Conservation (phyloP, 1,140 invertebrate species). For the Lepidurus apus region DNA sequence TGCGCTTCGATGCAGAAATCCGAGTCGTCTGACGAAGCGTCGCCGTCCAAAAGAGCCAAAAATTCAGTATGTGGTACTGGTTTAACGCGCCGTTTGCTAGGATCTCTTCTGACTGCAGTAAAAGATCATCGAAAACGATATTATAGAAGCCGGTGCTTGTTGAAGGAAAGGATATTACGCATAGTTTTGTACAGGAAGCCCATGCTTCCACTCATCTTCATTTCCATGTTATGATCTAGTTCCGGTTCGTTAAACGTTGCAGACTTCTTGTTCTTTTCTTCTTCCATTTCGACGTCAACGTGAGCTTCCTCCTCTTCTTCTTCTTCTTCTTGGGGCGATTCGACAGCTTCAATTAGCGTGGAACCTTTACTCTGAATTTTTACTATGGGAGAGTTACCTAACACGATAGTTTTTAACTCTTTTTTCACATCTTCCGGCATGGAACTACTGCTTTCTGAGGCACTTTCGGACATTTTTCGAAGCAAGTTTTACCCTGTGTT, state of each 20-base stretch:
- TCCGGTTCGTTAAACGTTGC: background rate
- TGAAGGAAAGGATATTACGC: conserved; percentile 1
- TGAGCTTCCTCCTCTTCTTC: background rate
- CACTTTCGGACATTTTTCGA: background rate
- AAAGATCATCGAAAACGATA: conserved; percentile 35
- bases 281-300: background rate
- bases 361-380: background rate
- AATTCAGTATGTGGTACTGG: conserved; percentile 53
- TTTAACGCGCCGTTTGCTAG: conserved; percentile 78
- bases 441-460: background rate
- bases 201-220: conserved; percentile 23
- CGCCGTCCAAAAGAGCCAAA: conserved; percentile 71
- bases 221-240: background rate
- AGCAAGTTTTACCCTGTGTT: background rate
- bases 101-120: conserved; percentile 69
- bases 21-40: conserved; percentile 91
- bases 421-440: background rate
- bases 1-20: conserved; percentile 90
- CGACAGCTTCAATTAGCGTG: background rate
- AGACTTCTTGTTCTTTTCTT: background rate
- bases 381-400: background rate
- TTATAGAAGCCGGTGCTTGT: background rate
- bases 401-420: background rate
- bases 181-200: conserved; percentile 33
- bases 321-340: background rate